Conservation (phyloP, 2,888 invertebrate genomes). For the Patella pellucida region DNA sequence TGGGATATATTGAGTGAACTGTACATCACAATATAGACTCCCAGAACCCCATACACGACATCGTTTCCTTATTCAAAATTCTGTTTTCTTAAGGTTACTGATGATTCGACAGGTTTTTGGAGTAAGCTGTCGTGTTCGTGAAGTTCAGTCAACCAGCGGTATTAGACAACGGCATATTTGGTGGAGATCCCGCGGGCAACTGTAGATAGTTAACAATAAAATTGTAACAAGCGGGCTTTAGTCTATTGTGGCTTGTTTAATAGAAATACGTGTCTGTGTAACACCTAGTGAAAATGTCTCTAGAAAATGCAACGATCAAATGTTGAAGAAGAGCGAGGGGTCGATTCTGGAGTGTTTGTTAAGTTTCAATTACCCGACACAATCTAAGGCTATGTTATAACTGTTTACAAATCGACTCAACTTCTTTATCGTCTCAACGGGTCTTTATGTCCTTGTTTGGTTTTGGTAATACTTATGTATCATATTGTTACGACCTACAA, state of each 20-base stretch:
- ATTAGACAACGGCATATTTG: background rate
- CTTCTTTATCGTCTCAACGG: too few species aligned
- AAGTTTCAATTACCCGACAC: too few species aligned
- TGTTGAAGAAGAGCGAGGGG: background rate
- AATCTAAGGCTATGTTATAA: too few species aligned
- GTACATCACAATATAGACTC: too few species aligned
- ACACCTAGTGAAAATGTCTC: background rate
- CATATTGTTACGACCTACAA: too few species aligned
- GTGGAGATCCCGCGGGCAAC: constrained; percentile 5
- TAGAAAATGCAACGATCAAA: constrained; percentile 2
- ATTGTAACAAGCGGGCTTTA: background rate
- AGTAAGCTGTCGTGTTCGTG: background rate
- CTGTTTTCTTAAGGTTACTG: constrained; percentile 7
- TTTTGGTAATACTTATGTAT: too few species aligned
- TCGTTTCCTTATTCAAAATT: background rate
- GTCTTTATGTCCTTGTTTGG: too few species aligned
- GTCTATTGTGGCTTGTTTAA: constrained; percentile 9
- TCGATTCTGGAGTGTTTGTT: too few species aligned
- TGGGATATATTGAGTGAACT: too few species aligned
- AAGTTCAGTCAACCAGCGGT: background rate
- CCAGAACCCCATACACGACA: too few species aligned
- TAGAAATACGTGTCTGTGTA: background rate
- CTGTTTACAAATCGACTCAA: too few species aligned
- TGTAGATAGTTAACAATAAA: constrained; percentile 2
- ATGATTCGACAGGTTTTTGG: background rate